Evolutionary conservation across 2,113 vertebrate genomes (phyloP).

Genomic region (Lucifuga dentata): DNA sequence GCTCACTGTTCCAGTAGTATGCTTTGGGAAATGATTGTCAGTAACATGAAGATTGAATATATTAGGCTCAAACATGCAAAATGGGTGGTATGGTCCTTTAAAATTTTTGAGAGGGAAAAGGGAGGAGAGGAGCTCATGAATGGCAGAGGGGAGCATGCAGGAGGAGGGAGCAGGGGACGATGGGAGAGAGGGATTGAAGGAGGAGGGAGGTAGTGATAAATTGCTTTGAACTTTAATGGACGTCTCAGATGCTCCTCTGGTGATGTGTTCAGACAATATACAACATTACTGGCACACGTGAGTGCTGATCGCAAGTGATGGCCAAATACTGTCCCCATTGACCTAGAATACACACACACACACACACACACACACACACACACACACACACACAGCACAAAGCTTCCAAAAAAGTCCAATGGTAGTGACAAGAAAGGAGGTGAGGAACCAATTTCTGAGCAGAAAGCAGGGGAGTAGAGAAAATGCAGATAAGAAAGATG

Average conservation of each 20-base stretch:
- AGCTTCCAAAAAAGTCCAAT: constrained; percentile 53
- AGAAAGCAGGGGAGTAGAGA: constrained; percentile 11
- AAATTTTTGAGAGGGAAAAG: constrained; percentile 37
- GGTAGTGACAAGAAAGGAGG: constrained; percentile 46
- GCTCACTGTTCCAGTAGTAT: no score
- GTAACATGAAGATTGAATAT: no score
- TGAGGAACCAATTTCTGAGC: constrained; percentile 41
- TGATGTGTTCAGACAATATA: constrained; percentile 81
- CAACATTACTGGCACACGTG: constrained; percentile 77
- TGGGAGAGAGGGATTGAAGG: not conserved
- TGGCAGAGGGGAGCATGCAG: constrained; percentile 38
- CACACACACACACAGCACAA: constrained; percentile 14
- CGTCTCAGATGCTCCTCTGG: constrained; percentile 74
- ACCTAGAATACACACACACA: constrained; percentile 61
- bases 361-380: constrained; percentile 9
- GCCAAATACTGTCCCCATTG: constrained; percentile 68
- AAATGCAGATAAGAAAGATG: constrained; percentile 29
- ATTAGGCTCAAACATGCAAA: no score
- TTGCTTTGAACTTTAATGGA: constrained; percentile 83
- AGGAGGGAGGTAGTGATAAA: constrained; percentile 72
- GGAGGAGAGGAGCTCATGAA: constrained; percentile 42
- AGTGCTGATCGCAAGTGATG: constrained; percentile 76
- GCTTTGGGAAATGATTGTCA: no score
- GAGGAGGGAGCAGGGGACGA: constrained; percentile 15
- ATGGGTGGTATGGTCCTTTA: no score